Evolutionary conservation across 2,797 vertebrate genomes (phyloP).

Genomic region (Pangasius sanitwongsei): DNA sequence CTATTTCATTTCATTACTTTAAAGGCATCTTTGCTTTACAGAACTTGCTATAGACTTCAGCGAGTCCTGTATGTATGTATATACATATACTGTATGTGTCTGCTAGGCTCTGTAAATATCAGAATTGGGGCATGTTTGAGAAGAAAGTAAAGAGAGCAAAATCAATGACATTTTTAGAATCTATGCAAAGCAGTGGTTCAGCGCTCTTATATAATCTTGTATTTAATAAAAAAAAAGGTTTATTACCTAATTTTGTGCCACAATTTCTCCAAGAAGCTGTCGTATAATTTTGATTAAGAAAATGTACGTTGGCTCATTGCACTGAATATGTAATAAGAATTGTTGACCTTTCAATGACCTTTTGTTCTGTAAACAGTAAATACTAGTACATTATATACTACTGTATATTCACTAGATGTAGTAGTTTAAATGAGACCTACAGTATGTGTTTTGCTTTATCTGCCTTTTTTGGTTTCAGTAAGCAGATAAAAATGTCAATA

Average conservation of each 20-base stretch:
- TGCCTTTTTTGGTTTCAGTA: neutral
- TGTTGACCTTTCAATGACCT: neutral
- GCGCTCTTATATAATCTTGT: no score
- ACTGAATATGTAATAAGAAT: neutral
- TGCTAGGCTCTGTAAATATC: neutral
- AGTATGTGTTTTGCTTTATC: neutral
- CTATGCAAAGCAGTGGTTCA: neutral
- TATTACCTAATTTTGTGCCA: neutral
- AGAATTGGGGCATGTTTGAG: neutral
- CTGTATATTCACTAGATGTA: neutral
- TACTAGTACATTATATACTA: neutral
- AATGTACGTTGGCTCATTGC: neutral
- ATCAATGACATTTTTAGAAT: neutral
- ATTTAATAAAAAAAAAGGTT: slow-evolving; percentile 6
- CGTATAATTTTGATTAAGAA: neutral
- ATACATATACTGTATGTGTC: neutral
- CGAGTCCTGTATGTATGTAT: neutral
- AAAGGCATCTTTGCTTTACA: no score
- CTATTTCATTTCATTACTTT: neutral
- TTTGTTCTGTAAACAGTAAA: neutral
- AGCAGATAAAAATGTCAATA: neutral
- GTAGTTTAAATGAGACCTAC: neutral
- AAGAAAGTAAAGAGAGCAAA: neutral
- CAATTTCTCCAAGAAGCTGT: neutral
- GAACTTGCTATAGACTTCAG: no score